These are phyloP conservation scores for Stomatorhinus walkeri DNA, from an alignment of 2,797 vertebrate species.

Conservation along the genomic window DNA sequence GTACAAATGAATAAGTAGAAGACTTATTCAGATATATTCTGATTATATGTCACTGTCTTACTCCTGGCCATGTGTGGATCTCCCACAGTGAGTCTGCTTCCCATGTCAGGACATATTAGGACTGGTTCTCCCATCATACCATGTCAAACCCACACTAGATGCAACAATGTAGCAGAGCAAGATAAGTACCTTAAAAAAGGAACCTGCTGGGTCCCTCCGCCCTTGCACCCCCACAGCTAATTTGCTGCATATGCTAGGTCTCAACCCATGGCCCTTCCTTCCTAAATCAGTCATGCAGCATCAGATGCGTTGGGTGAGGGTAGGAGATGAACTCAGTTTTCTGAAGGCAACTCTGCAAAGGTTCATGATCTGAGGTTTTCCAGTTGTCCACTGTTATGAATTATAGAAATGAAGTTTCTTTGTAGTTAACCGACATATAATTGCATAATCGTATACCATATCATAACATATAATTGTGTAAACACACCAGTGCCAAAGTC, in stretches of 20 bases:
- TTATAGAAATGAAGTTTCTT: not conserved
- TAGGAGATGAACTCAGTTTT: not conserved
- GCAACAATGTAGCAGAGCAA: conserved; percentile 20
- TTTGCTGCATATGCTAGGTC: conserved; percentile 38
- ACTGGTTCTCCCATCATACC: conserved; percentile 8
- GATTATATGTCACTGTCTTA: not conserved
- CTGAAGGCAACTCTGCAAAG: not conserved
- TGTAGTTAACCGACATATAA: not conserved
- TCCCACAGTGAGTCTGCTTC: not conserved
- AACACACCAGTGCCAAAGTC: not conserved
- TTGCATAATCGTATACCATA: not conserved
- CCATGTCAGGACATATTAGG: conserved; percentile 18
- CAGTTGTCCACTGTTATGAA: not conserved
- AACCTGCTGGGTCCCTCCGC: conserved; percentile 22
- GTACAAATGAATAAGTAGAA: not conserved
- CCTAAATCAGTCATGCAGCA: conserved; percentile 14
- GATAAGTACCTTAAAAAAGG: not conserved
- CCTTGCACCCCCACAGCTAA: conserved; percentile 34
- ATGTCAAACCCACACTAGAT: conserved; percentile 13
- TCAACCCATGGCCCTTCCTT: conserved; percentile 14
- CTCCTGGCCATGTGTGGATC: not conserved
- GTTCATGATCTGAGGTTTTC: not conserved
- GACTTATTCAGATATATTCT: not conserved
- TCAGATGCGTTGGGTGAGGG: conserved; percentile 24
- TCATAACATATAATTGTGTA: not conserved